Base-by-base conservation (phyloP, 2,888 invertebrate species). In the Epistrophe eligans region DNA sequence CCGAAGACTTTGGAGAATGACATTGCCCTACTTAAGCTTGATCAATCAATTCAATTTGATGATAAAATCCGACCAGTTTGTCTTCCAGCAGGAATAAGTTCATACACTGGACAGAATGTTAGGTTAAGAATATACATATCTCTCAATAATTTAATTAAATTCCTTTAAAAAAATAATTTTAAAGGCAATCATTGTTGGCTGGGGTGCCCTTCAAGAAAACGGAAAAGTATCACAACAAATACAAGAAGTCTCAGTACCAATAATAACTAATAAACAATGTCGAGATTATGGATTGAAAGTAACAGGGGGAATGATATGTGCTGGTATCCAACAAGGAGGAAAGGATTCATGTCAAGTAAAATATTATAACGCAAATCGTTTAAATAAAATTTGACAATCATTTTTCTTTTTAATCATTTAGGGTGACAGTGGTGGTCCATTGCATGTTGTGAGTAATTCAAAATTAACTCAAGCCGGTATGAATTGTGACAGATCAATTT, bases 331-430 rank as follows among this genome's bases (percentile, higher is more conserved):
- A 13, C 7, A 74, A 24, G 87, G 87, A n/a, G 89, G 87, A 11
- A 88, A 79, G 60, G 88, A 88, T 79, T 76, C 87, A 1, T 89
- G 89, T 38, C 89, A 88, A 79, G 89, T 89, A 77, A 19, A 32
- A 6, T 2, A 32, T 55, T n/a, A 15, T 5, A 15, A 28, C 15
- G 13, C 15, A 15, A 24, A 28, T 13, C 7, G 15, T 15, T 8
- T 28, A 15, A 43, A 15, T 15, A 43, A 5, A 15, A 10, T 15
- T 43, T 43, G 0, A 43, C 13, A 15, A 15, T 55, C 0, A n/a
- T n/a, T 13, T 24, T 28, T 55, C 15, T 7, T 4, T 24, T n/a
- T 3, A 64, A 24, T 28, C 32, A 19, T 10, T 32, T 43, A 85
- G 81, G 81, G 87, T 32, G 87, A 87, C 17, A 87, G 87, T 35